Evolutionary conservation across 2,113 vertebrate genomes (phyloP).

Genomic region (Dromas ardeola): DNA sequence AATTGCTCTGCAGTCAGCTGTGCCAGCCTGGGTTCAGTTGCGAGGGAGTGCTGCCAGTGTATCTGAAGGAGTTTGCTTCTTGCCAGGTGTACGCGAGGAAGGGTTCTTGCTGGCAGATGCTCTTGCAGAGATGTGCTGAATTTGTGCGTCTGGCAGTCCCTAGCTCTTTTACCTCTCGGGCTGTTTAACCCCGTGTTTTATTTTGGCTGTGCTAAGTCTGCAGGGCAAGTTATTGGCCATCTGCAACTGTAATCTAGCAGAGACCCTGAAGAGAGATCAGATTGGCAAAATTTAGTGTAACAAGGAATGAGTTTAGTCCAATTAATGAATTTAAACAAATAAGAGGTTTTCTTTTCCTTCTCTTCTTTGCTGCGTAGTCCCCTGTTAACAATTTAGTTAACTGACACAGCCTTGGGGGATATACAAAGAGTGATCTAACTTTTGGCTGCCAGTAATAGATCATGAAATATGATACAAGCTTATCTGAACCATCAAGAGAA

Average conservation of each 20-base stretch:
- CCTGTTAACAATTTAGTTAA: neutral
- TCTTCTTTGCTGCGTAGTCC: fast-evolving
- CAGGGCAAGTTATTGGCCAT: neutral
- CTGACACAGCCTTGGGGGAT: neutral
- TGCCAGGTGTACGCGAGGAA: neutral
- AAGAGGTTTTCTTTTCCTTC: neutral
- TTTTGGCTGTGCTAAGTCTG: neutral
- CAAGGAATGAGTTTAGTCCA: neutral
- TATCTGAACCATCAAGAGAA: neutral
- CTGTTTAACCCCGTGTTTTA: neutral
- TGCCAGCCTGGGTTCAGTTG: neutral
- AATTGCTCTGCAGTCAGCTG: neutral
- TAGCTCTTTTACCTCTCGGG: neutral
- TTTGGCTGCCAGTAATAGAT: neutral
- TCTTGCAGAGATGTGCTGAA: neutral
- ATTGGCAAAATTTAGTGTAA: neutral
- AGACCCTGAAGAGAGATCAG: neutral
- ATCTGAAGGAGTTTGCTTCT: neutral
- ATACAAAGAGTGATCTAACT: neutral
- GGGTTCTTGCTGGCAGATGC: neutral
- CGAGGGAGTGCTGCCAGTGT: neutral
- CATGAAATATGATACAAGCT: neutral
- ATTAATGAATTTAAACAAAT: neutral
- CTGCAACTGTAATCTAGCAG: neutral
- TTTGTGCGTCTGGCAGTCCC: neutral